Conservation (phyloP, 2,797 vertebrate genomes). For the Pelochelys cantorii region DNA sequence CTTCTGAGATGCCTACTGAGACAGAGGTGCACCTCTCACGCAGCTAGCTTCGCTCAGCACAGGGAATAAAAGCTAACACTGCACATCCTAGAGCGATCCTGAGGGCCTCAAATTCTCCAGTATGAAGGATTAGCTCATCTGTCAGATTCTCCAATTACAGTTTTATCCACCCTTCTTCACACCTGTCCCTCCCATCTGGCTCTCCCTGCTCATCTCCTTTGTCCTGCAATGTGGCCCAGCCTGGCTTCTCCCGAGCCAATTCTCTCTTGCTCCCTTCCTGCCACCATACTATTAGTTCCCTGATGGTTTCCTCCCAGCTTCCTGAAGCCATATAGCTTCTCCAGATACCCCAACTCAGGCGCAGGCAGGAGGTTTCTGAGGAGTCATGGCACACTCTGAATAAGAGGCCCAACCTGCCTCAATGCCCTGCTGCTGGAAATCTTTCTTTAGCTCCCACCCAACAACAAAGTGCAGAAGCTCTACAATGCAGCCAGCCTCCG, state of each 20-base stretch:
- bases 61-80: not conserved
- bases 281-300: accelerated
- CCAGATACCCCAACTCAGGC: not conserved
- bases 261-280: not conserved
- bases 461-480: not conserved
- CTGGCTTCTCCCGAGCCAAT: not conserved
- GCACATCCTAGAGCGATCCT: not conserved
- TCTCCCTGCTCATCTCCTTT: not conserved
- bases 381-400: not conserved
- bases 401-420: not conserved
- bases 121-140: not conserved
- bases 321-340: not conserved
- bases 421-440: not conserved
- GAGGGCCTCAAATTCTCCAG: not conserved
- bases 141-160: not conserved
- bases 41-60: not conserved
- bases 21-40: not conserved
- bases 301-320: not conserved
- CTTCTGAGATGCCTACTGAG: not conserved
- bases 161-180: not conserved
- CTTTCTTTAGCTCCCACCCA: not conserved
- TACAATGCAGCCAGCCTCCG: not conserved
- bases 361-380: not conserved
- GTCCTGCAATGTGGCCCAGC: not conserved
- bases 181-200: not conserved